Percentiles rank a stretch among this genome's conserved stretches.
Conservation (phyloP, 2,113 vertebrate species). For the Colinus virginianus region DNA sequence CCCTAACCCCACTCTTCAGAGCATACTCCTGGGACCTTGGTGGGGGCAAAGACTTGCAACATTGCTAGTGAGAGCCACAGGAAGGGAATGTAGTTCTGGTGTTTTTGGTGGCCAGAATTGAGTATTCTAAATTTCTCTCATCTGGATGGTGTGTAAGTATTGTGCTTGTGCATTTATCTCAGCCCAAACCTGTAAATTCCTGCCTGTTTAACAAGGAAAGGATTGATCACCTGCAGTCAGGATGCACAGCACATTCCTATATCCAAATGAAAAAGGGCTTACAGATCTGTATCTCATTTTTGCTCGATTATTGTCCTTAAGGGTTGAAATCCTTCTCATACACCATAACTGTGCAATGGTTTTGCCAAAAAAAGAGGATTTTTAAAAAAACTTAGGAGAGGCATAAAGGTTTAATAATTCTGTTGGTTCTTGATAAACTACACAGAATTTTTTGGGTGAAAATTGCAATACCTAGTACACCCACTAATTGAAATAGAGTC, state of each 20-base stretch:
- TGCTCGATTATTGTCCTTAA: neutral
- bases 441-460: neutral
- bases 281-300: neutral
- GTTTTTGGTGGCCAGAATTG: neutral
- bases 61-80: neutral
- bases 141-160: neutral
- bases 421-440: neutral
- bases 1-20: neutral
- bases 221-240: neutral
- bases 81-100: neutral
- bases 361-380: neutral
- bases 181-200: slow-evolving; percentile 19
- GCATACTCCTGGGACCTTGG: neutral
- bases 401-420: neutral
- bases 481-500: neutral
- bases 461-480: neutral
- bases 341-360: neutral
- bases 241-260: neutral
- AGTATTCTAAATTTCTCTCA: neutral
- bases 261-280: slow-evolving; percentile 20
- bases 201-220: slow-evolving; percentile 9
- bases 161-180: neutral
- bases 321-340: neutral
- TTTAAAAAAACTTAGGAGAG: neutral
- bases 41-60: neutral